A percentile compares a stretch with the other conserved stretches of the same genome.
Conservation (phyloP, 1,140 invertebrate species). For the Bradysia coprophila region DNA sequence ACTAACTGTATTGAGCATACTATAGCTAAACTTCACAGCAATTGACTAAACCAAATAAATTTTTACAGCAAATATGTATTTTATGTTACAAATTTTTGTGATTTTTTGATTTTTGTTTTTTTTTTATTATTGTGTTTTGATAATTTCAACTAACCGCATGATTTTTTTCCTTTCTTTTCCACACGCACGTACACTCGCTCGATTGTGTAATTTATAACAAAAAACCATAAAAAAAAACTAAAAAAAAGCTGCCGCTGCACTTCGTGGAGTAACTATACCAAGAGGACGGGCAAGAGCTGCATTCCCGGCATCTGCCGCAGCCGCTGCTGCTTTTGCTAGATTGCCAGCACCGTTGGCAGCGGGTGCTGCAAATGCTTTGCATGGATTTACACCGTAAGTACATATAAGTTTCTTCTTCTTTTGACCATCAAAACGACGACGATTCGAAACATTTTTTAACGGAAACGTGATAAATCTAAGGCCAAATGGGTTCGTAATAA, state of each 20-base stretch:
- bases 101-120: conserved; percentile 6
- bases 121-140: conserved; percentile 2
- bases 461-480: too few species aligned
- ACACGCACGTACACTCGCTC: conserved; percentile 8
- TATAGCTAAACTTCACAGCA: too few species aligned
- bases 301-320: conserved; percentile 48
- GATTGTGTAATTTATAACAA: conserved; percentile 13
- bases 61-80: too few species aligned
- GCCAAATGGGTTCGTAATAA: too few species aligned
- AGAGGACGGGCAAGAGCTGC: conserved; percentile 44
- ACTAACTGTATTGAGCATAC: too few species aligned
- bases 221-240: conserved; percentile 7
- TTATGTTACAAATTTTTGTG: too few species aligned
- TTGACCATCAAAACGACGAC: too few species aligned
- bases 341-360: conserved; percentile 35
- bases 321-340: conserved; percentile 28
- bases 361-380: conserved; percentile 39
- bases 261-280: conserved; percentile 46
- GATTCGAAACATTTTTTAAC: too few species aligned
- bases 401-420: too few species aligned
- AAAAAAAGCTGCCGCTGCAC: conserved; percentile 34
- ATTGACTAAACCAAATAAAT: too few species aligned
- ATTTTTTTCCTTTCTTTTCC: conserved; percentile 21
- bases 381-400: conserved; percentile 73
- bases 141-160: conserved; percentile 21